Percentiles rank a stretch among this genome's conserved stretches.
Evolutionary conservation across 2,888 invertebrate species (phyloP).

Genomic region (Unio pictorum): DNA sequence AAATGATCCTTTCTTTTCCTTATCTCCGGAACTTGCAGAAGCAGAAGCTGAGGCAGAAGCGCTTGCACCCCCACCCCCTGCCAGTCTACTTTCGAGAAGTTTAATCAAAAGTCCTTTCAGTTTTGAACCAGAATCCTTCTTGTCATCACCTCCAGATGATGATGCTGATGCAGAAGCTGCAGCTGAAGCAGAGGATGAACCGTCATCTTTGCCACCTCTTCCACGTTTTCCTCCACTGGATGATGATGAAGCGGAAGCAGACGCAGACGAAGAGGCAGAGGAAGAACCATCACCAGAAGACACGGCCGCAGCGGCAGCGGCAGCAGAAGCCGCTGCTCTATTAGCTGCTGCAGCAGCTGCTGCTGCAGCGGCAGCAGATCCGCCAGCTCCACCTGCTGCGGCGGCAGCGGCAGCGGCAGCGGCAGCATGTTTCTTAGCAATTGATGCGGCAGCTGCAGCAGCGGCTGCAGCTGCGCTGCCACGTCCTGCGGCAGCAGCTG

Average conservation of each 20-base stretch:
- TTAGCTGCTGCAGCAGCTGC: not conserved
- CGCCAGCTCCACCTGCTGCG: not conserved
- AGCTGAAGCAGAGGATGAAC: constrained; percentile 1
- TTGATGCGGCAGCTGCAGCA: not conserved
- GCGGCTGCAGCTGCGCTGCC: constrained; percentile 1
- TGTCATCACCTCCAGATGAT: not conserved
- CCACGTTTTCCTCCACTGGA: not conserved
- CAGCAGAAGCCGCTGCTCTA: not conserved
- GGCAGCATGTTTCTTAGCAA: too few species aligned
- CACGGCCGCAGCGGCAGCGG: not conserved
- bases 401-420: not conserved
- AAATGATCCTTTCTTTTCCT: too few species aligned
- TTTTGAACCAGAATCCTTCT: not conserved
- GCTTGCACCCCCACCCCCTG: not conserved
- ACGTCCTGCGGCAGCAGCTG: not conserved
- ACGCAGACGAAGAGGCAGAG: not conserved
- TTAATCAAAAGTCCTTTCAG: not conserved
- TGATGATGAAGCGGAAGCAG: not conserved
- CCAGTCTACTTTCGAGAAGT: not conserved
- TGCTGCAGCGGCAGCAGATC: constrained; percentile 1
- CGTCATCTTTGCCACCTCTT: not conserved
- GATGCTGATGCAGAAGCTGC: constrained; percentile 2
- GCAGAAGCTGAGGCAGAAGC: constrained; percentile 4
- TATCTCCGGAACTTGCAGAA: not conserved
- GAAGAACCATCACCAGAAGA: not conserved